A percentile compares a stretch with the other conserved stretches of the same genome.
These are phyloP conservation scores for Atta colombica DNA, from an alignment of 1,140 invertebrate species.

Conservation along the genomic window DNA sequence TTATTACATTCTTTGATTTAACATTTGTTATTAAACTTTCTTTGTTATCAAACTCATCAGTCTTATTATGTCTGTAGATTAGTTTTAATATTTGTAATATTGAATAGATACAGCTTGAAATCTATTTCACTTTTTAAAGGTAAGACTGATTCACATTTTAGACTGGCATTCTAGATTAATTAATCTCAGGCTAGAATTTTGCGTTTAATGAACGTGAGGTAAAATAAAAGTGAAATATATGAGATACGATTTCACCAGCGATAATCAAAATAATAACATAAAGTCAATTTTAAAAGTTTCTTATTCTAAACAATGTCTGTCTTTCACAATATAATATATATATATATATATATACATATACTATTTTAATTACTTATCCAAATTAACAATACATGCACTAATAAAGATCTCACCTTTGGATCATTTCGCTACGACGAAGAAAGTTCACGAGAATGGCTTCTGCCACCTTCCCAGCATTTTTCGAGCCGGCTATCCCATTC, in stretches of 20 bases:
- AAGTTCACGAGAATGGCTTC: conserved; percentile 17
- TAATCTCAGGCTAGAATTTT: not conserved
- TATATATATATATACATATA: not conserved
- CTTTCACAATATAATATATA: not conserved
- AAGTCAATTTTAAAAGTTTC: not conserved
- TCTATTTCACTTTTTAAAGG: not conserved
- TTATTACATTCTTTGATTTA: not conserved
- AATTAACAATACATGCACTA: not conserved
- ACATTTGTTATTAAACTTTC: not conserved
- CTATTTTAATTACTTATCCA: not conserved
- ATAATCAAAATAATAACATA: conserved; percentile 4
- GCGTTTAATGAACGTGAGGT: not conserved
- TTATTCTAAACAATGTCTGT: not conserved
- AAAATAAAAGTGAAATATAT: conserved; percentile 23
- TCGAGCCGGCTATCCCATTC: conserved; percentile 1
- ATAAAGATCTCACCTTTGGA: conserved; percentile 4
- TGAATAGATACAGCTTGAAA: not conserved
- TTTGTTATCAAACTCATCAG: not conserved
- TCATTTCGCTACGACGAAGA: not conserved
- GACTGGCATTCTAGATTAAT: conserved; percentile 7
- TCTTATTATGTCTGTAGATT: not conserved
- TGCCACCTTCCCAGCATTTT: conserved; percentile 18
- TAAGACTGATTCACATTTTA: not conserved
- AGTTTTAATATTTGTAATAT: not conserved
- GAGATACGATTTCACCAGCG: not conserved